Evolutionary conservation across 2,888 invertebrate species (phyloP).

Genomic region (Andrena dorsata): DNA sequence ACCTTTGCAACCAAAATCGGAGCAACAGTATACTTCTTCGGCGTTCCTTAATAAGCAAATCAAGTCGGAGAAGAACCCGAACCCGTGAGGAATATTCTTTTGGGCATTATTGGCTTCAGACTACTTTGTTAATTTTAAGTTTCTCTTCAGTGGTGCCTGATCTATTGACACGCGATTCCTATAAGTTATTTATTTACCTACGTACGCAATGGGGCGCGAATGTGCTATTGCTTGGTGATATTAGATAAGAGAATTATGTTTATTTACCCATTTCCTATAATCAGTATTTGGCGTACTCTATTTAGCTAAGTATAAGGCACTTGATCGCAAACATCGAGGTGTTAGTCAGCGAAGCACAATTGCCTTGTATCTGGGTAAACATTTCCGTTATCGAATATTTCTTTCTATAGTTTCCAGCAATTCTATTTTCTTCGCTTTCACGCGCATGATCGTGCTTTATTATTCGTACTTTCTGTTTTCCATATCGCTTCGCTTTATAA

Average conservation of each 20-base stretch:
- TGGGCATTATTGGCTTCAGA: constrained; percentile 15
- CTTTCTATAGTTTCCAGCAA: background rate
- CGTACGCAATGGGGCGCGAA: background rate
- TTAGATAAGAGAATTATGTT: background rate
- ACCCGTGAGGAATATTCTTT: constrained; percentile 33
- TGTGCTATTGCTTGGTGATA: constrained; percentile 12
- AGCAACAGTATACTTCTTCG: background rate
- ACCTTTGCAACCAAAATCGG: constrained; percentile 10
- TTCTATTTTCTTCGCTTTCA: background rate
- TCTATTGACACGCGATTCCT: background rate
- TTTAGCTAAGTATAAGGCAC: background rate
- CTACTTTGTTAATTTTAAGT: background rate
- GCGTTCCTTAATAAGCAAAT: background rate
- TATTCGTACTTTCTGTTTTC: too few species aligned
- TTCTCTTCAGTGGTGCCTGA: background rate
- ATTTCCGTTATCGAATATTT: constrained; percentile 2
- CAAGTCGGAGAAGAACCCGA: constrained; percentile 26
- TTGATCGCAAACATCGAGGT: background rate
- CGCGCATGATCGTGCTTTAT: too few species aligned
- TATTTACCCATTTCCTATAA: background rate
- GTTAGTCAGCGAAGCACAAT: background rate
- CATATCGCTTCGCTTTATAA: background rate
- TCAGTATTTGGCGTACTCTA: constrained; percentile 1
- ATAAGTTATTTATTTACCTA: constrained; percentile 23
- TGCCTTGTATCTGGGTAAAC: background rate